Percentiles rank a stretch among this genome's conserved stretches.
Evolutionary conservation across 2,797 vertebrate species (phyloP).

Genomic region (Sebastes reedi): DNA sequence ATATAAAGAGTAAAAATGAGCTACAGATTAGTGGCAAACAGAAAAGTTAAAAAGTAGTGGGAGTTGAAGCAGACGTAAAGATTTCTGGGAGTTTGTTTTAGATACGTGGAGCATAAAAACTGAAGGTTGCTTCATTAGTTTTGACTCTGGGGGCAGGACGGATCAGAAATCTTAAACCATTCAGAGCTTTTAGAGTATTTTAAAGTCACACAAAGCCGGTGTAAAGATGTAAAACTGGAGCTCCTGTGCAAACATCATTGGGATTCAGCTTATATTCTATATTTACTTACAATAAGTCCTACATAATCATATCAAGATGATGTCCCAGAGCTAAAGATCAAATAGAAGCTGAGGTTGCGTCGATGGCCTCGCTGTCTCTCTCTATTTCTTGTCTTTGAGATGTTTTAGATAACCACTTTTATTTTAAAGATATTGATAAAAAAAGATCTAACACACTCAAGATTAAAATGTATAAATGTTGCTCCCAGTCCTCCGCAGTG

Average conservation of each 20-base stretch:
- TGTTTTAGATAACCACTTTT: conserved; percentile 17
- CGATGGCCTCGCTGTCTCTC: neutral
- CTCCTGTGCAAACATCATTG: neutral
- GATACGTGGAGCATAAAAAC: neutral
- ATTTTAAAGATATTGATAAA: neutral
- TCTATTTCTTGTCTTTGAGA: conserved; percentile 20
- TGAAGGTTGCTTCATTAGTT: neutral
- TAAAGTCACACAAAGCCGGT: neutral
- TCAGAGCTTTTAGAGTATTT: neutral
- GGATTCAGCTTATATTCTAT: neutral
- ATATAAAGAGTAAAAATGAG: neutral
- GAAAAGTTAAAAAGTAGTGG: neutral
- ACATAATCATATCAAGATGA: neutral
- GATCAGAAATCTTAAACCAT: neutral
- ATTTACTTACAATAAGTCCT: neutral
- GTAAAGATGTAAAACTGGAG: neutral
- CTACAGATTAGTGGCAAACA: neutral
- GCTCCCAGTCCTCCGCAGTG: conserved; percentile 2
- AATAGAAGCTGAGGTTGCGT: conserved; percentile 24
- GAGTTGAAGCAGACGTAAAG: neutral
- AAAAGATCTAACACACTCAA: neutral
- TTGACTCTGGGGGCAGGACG: neutral
- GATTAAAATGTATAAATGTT: conserved; percentile 33
- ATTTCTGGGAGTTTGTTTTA: neutral
- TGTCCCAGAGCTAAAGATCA: conserved; percentile 7